Conservation (phyloP, 1,140 invertebrate genomes). For the Helicoverpa zea region DNA sequence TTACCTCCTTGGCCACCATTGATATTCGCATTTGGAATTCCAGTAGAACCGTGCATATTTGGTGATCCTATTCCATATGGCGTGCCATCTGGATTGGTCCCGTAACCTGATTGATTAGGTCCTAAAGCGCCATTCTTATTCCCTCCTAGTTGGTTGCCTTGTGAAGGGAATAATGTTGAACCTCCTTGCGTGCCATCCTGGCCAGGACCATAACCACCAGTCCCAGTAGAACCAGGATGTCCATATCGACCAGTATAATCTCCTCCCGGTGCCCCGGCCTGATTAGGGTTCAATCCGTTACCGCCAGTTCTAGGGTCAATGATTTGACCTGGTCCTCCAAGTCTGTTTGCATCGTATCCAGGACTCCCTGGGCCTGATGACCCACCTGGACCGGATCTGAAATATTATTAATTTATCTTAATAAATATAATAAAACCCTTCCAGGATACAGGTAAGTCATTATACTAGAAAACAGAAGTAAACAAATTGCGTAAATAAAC, state of each 20-base stretch:
- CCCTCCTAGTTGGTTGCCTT: conserved; percentile 36
- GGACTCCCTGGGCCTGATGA: conserved; percentile 21
- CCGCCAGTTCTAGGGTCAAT: not conserved
- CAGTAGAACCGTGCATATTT: conserved; percentile 1
- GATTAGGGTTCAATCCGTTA: conserved; percentile 28
- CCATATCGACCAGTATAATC: conserved; percentile 11
- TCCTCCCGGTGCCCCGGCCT: conserved; percentile 7
- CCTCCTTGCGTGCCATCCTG: not conserved
- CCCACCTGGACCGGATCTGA: conserved; percentile 24
- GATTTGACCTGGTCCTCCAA: conserved; percentile 4
- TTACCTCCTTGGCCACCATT: not conserved
- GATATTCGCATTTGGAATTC: conserved; percentile 5
- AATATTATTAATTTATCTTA: not conserved
- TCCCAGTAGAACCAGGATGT: not conserved
- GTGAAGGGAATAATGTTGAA: not conserved
- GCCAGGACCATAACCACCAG: not conserved
- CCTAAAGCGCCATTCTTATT: conserved; percentile 1
- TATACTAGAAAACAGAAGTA: no score
- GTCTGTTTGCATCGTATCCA: conserved; percentile 2
- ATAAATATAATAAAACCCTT: no score
- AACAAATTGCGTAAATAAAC: not conserved
- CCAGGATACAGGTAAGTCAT: no score
- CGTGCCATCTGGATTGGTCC: conserved; percentile 8
- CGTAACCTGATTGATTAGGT: conserved; percentile 24
- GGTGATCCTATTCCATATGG: not conserved